Base-by-base conservation (phyloP, 2,888 invertebrate species). In the Troides oblongomaculatus region DNA sequence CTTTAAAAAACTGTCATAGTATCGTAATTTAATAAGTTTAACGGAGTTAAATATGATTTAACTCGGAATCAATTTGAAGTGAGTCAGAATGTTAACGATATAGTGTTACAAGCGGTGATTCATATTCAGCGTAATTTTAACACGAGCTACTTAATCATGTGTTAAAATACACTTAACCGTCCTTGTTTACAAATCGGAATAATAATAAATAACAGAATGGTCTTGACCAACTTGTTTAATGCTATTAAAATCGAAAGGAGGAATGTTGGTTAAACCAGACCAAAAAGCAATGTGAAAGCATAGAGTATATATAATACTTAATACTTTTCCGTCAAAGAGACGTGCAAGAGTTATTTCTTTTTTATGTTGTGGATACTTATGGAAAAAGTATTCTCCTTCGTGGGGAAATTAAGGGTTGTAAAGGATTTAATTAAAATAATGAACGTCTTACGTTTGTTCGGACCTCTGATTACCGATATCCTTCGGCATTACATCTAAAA, bases 61-160 rank as follows among this genome's bases (percentile, higher is more conserved):
- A 66, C 23, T 63, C 36, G 10, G 60, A 59, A 56, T 66, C 56
- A 67, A 62, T 66, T 66, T 70, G n/a, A 43, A 63, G 63, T 70
- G 66, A 66, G 17, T 70, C 66, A 66, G 8, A 25, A n/a, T 53
- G 18, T 30, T 58, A 70, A 64, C 60, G 59, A 63, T 63, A 46
- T 59, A 64, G 14, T 60, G 25, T 58, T 68, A 46, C 58, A 17
- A 59, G 43, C 46, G 30, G 18, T 68, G 68, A 68, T 60, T 68
- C 63, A 68, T 53, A 21, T 62, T 39, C 53, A 56, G 7, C 23
- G 61, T 18, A 58, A 59, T 7, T 53, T 53, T 53, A 53, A 5
- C 53, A n/a, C 53, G 14, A 46, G 8, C 53, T 53, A 53, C 53
- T 53, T 53, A 53, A 53, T 18, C 53, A n/a, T n/a, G 53, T 12